phyloP scores from a whole-genome alignment of 2,797 vertebrate genomes.

The Borostomias antarcticus region DNA sequence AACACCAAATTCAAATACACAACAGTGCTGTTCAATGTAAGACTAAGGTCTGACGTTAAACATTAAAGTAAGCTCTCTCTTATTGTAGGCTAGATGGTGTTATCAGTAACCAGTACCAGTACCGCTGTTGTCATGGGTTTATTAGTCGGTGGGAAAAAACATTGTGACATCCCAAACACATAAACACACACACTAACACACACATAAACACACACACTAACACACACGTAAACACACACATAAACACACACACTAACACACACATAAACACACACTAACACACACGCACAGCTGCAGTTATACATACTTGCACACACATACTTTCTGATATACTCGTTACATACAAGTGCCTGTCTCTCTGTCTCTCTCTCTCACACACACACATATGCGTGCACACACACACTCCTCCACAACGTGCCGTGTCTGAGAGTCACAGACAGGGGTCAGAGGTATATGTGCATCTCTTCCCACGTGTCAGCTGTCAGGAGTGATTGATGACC shows the following conservation, averaged over 20 bases:
- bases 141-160: too few relatives aligned
- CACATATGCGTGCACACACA: background rate
- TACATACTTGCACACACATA: background rate
- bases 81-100: too few relatives aligned
- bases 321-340: too few relatives aligned
- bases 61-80: too few relatives aligned
- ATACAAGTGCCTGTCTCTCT: too few relatives aligned
- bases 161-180: too few relatives aligned
- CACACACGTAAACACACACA: background rate
- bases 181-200: background rate
- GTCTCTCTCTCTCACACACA: background rate
- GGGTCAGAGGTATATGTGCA: conserved; percentile 33
- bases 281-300: background rate
- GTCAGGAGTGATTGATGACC: conserved; percentile 19
- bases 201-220: background rate
- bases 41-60: too few relatives aligned
- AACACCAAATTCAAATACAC: too few relatives aligned
- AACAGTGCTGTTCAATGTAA: too few relatives aligned
- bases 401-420: conserved; percentile 23
- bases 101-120: too few relatives aligned
- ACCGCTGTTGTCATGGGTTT: too few relatives aligned
- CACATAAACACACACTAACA: background rate
- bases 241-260: background rate
- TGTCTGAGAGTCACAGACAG: conserved; percentile 27
- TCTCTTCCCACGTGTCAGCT: conserved; percentile 14